phyloP scores from a whole-genome alignment of 1,140 invertebrate genomes.

The Temnothorax curvispinosus region DNA sequence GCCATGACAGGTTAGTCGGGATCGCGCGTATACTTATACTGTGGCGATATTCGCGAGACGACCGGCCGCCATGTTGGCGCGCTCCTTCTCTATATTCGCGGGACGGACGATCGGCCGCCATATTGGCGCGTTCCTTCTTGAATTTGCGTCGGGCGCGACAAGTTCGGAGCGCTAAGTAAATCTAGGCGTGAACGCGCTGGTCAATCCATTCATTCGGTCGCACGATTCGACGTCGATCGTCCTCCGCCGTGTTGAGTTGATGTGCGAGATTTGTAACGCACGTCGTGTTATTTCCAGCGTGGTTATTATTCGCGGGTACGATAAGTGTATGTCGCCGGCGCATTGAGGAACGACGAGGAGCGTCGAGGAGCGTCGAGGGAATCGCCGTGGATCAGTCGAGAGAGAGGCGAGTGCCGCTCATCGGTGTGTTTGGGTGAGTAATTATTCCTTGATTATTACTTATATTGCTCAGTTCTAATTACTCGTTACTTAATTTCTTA shows the following conservation, averaged over 20 bases:
- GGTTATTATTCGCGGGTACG: neutral
- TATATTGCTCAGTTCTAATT: neutral
- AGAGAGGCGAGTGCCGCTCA: neutral
- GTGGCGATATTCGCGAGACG: neutral
- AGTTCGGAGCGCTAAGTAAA: neutral
- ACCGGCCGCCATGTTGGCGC: neutral
- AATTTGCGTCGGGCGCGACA: neutral
- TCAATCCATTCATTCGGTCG: neutral
- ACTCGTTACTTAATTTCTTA: neutral
- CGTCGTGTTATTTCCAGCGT: neutral
- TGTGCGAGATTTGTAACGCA: neutral
- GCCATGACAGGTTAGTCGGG: neutral
- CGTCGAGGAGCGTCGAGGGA: neutral
- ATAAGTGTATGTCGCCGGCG: neutral
- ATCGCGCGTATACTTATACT: neutral
- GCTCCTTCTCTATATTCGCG: too few relatives aligned
- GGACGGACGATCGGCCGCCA: neutral
- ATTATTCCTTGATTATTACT: neutral
- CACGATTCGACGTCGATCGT: neutral
- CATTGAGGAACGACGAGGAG: neutral
- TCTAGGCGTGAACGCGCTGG: neutral
- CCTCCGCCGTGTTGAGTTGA: neutral
- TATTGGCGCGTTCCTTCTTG: neutral
- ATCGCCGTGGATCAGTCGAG: neutral
- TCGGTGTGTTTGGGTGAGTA: neutral